Base-by-base conservation (phyloP, 2,113 vertebrate genomes). In the Triplophysa siluroides region DNA sequence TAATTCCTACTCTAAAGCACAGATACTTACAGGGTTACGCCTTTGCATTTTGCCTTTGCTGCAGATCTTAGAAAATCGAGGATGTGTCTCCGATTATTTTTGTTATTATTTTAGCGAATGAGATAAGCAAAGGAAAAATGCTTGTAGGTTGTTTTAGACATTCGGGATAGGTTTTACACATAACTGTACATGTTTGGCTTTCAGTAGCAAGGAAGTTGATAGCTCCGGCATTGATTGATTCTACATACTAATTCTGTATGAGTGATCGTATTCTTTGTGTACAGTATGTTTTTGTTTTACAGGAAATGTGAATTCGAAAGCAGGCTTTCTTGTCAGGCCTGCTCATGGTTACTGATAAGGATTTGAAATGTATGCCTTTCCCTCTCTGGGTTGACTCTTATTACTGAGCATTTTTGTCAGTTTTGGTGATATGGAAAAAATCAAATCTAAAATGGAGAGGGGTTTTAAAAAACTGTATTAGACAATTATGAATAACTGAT, bases 381-480 rank as follows among this genome's bases (percentile, higher is more conserved):
- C n/a, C 54, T 60, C n/a, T 73, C 52, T 2, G 3, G 54, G 54
- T 73, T 43, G n/a, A 60, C 21, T 60, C 71, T 60, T 43, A 41
- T 75, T 63, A 75, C 11, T 56, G 69, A 8, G 52, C 29, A 33
- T 14, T 58, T 41, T 60, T 18, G 61, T 38, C 45, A 7, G 29
- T 21, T 13, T 78, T 43, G 29, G 45, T 41, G 2, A n/a, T 10
- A 21, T 9, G 18, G 73, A 45, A 45, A 58, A 24, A 69, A n/a
- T 52, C 41, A 0, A 8, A 33, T 78, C 76, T 19, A 78, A 76
- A 29, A 24, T 24, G 68, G 74, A 85, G 69, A 85, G 85, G 83
- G 86, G 83, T 70, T 81, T 83, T 82, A 79, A 84, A 54, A 83
- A 79, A 81, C 68, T 82, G 61, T 82, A 80, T 62, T 84, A 67